Evolutionary conservation across 2,888 invertebrate genomes (phyloP).

Genomic region (Agrotis ipsilon): DNA sequence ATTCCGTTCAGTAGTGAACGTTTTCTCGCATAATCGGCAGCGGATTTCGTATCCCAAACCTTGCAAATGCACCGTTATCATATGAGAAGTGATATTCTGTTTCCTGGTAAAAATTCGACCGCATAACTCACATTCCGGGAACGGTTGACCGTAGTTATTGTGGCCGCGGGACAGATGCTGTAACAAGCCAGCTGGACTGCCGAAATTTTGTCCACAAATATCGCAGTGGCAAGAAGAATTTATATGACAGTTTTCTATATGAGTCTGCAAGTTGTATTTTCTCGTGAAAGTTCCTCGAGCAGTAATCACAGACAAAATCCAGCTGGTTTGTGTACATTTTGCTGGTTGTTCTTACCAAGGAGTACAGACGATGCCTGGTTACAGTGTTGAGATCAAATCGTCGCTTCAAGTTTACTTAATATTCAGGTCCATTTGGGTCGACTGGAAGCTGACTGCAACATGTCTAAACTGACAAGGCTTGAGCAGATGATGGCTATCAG

Average conservation of each 20-base stretch:
- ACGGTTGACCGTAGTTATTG: conserved; percentile 75
- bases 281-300: conserved; percentile 81
- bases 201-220: conserved; percentile 78
- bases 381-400: background rate
- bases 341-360: background rate
- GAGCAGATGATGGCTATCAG: background rate
- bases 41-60: conserved; percentile 71
- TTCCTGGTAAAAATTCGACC: conserved; percentile 83
- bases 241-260: conserved; percentile 83
- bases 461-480: background rate
- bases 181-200: conserved; percentile 77
- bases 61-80: conserved; percentile 82
- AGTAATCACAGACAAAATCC: conserved; percentile 82
- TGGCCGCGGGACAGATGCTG: conserved; percentile 79
- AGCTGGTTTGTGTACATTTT: conserved; percentile 66
- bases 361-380: background rate
- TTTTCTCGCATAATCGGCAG: conserved; percentile 76
- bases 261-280: conserved; percentile 82
- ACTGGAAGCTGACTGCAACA: background rate
- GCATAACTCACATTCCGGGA: conserved; percentile 84
- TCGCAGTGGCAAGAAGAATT: conserved; percentile 77
- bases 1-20: conserved; percentile 80
- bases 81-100: conserved; percentile 84
- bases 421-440: background rate
- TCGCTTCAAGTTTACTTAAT: background rate